phyloP scores from a whole-genome alignment of 2,797 vertebrate species.

The Catharus ustulatus region DNA sequence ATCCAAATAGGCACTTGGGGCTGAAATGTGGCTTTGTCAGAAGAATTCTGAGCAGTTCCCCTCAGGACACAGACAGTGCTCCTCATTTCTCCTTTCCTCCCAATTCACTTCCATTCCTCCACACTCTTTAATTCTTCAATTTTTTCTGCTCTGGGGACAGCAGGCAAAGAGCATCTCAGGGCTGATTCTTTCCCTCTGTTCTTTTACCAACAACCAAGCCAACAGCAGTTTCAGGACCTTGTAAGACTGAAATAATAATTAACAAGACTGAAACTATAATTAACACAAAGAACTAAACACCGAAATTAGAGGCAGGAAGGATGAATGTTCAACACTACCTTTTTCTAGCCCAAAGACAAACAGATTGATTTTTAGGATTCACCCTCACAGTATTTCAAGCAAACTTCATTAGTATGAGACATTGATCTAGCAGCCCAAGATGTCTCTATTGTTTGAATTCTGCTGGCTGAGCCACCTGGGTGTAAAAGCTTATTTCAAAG shows the following conservation, averaged over 20 bases:
- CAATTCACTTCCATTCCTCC: not conserved
- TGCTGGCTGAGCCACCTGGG: not conserved
- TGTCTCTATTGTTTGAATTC: not conserved
- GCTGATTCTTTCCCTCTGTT: not conserved
- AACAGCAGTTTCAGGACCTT: not conserved
- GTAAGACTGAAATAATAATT: not conserved
- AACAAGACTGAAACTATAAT: not conserved
- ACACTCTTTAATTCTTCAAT: not conserved
- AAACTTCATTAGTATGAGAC: conserved; percentile 9
- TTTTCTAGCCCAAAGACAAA: not conserved
- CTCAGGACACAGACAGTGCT: not conserved
- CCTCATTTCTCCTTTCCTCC: not conserved
- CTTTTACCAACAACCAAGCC: not conserved
- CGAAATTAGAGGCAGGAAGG: not conserved
- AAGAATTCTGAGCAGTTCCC: not conserved
- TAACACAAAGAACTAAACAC: not conserved
- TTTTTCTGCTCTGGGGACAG: not conserved
- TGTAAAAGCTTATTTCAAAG: not conserved
- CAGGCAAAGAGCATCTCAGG: not conserved
- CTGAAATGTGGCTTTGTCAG: not conserved
- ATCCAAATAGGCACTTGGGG: not conserved
- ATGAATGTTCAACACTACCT: not conserved
- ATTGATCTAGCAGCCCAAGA: not conserved
- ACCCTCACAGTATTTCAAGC: not conserved
- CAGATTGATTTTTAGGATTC: conserved; percentile 10